Percentiles rank a stretch among this genome's conserved stretches.
phyloP scores from a whole-genome alignment of 92 coral and sea anemone genomes.

The Parazoanthus swiftii region DNA sequence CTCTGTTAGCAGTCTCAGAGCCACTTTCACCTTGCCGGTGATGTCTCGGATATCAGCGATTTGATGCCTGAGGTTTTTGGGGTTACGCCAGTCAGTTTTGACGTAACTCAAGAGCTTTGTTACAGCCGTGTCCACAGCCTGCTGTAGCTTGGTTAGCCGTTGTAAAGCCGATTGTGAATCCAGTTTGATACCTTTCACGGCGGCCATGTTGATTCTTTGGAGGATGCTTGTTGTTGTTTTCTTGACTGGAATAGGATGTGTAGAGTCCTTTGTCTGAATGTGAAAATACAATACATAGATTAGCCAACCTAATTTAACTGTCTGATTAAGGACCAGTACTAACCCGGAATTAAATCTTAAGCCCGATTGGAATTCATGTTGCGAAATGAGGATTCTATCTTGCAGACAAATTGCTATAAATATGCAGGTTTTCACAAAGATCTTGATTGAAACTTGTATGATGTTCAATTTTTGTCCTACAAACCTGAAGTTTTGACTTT shows the following conservation, averaged over 20 bases:
- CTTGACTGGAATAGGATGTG: constrained; percentile 42
- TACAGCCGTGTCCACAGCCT: constrained; percentile 88
- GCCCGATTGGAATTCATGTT: no score
- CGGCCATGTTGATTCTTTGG: constrained; percentile 91
- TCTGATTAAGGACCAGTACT: no score
- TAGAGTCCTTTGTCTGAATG: constrained; percentile 30
- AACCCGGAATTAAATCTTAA: no score
- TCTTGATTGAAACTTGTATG: no score
- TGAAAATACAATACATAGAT: background rate
- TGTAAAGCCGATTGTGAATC: constrained; percentile 73
- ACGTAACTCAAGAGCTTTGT: constrained; percentile 86
- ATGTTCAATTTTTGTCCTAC: no score
- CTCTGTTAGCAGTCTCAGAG: constrained; percentile 88
- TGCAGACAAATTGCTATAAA: no score
- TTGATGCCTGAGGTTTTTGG: constrained; percentile 65
- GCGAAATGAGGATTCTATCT: no score
- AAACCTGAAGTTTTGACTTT: no score
- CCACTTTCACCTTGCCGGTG: constrained; percentile 91
- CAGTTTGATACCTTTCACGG: constrained; percentile 80
- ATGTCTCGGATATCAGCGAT: constrained; percentile 90
- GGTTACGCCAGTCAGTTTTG: constrained; percentile 87
- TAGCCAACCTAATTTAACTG: background rate
- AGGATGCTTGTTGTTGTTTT: constrained; percentile 73
- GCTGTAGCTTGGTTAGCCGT: constrained; percentile 84
- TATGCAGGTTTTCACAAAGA: no score